These are phyloP conservation scores for Cacoxenus indagator DNA, from an alignment of 2,888 invertebrate species.

Conservation along the genomic window DNA sequence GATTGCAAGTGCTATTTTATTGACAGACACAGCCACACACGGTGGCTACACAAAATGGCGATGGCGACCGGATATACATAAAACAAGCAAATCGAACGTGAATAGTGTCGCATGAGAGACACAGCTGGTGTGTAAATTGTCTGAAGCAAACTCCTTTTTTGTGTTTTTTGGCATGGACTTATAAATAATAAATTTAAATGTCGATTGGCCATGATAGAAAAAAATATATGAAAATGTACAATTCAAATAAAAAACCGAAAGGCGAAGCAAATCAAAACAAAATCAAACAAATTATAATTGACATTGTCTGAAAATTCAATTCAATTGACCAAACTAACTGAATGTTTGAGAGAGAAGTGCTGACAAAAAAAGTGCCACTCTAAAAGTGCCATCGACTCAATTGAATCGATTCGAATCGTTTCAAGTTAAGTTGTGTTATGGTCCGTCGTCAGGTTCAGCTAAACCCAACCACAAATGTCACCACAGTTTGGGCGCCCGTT, in stretches of 20 bases:
- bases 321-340: constrained; percentile 7
- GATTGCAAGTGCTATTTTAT: not conserved
- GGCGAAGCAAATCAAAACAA: not conserved
- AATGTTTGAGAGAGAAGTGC: not conserved
- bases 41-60: constrained; percentile 6
- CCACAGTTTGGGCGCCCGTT: not conserved
- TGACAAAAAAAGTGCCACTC: not conserved
- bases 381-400: constrained; percentile 8
- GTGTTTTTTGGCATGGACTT: constrained; percentile 1
- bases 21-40: not conserved
- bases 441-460: not conserved
- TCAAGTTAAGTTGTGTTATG: too few species aligned
- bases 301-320: constrained; percentile 7
- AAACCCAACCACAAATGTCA: not conserved
- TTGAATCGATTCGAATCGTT: not conserved
- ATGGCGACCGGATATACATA: not conserved
- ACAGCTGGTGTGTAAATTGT: too few species aligned
- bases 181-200: not conserved
- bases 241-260: not conserved
- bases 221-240: not conserved
- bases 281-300: constrained; percentile 10
- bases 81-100: not conserved
- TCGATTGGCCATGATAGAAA: not conserved
- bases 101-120: not conserved
- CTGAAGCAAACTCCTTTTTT: not conserved